Base-by-base conservation (phyloP, 2,888 invertebrate genomes). In the Barypeithes pellucidus region DNA sequence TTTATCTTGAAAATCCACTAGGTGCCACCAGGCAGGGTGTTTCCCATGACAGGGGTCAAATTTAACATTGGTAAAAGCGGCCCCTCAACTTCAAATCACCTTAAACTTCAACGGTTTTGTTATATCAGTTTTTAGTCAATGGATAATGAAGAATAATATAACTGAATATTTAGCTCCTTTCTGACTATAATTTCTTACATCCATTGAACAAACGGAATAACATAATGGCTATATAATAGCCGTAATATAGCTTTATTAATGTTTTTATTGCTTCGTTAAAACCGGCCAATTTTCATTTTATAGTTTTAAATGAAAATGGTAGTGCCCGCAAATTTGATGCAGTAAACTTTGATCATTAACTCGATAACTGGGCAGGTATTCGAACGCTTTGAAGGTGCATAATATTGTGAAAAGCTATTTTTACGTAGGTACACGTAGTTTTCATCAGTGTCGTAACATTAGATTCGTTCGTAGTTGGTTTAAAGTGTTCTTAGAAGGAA, bases 261-360 rank as follows among this genome's bases (percentile, higher is more conserved):
- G 50, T 69, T 62, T 69, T 69, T 41, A 69, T 43, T 50, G 54
- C 61, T 52, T 50, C 60, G 68, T 54, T 63, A 63, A 29, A 63
- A 59, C 36, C 14, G 47, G 29, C 50, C 68, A 61, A 69, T 69
- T 61, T 69, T 62, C 68, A 24, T 59, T 60, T 65, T 59, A 71
- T 66, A 62, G 71, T 71, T 71, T 59, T 66, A 65, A 71, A 71
- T 66, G 66, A 60, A 66, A 71, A 66, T 66, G 39, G 57, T 14
- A 65, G 47, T 71, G 36, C 59, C 41, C 57, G 71, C 66, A 65
- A 71, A 71, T 66, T 71, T 47, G 59, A 54, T 71, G 66, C 71
- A 66, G 60, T 50, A 57, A 66, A 71, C 65, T 66, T 65, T 59
- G 59, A 66, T 60, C 60, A 65, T 71, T 71, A 71, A 18, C 50